Evolutionary conservation across 2,888 invertebrate genomes (phyloP), one percentile per base, ranked within the genome.

Genomic region (Cheilosia vernalis): DNA sequence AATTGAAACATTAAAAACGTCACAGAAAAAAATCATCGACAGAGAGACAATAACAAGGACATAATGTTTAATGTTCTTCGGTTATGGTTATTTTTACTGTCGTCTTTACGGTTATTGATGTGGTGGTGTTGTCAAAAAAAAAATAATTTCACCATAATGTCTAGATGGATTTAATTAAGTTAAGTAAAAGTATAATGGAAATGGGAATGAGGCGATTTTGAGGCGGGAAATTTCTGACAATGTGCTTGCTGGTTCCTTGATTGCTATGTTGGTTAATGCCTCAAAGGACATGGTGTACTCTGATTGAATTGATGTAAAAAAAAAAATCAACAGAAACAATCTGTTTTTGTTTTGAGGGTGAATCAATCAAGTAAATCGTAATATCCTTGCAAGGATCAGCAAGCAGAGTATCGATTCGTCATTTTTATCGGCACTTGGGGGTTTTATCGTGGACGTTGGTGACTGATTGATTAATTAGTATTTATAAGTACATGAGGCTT

Each of bases 31-130:
- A 61, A 58, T 66, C 66, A 58, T 21, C 51, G 30, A 60, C 19
- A 37, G 7, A 42, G 2, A 47, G 47, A 55, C 24, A 74, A 56
- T 56, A 58, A 60, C 58, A 60, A 53, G 60, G 67, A 67, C 77
- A 69, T 69, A 9, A 63, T 49, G 61, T 63, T 78, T 69, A 78
- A 78, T 78, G 69, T 69, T 60, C 61, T 69, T 47, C 63, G 56
- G 61, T 67, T 77, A 77, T 77, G 77, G 77, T 21, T 69, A 44
- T 51, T 77, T 77, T 77, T 77, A 77, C 60, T 77, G 60, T 77
- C 40, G 77, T 69, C 77, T 77, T 77, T 77, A 77, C 61, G 67
- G 55, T 77, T 69, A 69, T 77, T 69, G 77, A 77, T 69, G 61
- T 44, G 19, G 33, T n/a, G 53, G 55, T 63, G 44, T 55, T 33